These are phyloP conservation scores for Nesogale talazaci DNA, from an alignment of 2,113 vertebrate genomes.

Conservation along the genomic window DNA sequence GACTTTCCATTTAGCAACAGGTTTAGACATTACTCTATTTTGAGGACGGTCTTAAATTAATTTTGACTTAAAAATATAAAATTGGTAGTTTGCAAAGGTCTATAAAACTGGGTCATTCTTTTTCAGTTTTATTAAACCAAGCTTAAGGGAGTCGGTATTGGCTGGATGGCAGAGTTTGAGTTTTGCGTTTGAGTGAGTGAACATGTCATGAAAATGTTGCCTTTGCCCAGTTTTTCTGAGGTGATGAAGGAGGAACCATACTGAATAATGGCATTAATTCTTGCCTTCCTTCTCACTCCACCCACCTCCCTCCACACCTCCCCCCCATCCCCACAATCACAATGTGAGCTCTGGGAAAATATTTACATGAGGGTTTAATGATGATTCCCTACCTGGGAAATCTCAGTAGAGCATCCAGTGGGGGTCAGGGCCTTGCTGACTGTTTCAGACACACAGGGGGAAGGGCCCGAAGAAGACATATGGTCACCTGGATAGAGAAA, in stretches of 20 bases:
- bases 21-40: constrained; percentile 48
- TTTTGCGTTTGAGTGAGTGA: background rate
- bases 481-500: background rate
- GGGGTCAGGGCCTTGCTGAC: background rate
- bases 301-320: background rate
- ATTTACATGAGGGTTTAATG: background rate
- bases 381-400: background rate
- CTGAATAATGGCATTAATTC: background rate
- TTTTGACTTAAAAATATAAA: constrained; percentile 66
- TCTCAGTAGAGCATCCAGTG: background rate
- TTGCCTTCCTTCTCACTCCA: background rate
- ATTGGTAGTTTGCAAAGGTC: constrained; percentile 39
- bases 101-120: constrained; percentile 14
- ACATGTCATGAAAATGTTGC: background rate
- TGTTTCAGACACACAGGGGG: background rate
- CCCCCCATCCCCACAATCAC: background rate
- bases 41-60: constrained; percentile 49
- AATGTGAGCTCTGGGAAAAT: background rate
- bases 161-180: no score
- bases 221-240: background rate
- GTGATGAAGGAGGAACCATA: background rate
- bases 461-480: background rate
- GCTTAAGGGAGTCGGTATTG: no score
- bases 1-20: constrained; percentile 45
- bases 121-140: constrained; percentile 30